Evolutionary conservation across 2,113 vertebrate species (phyloP), one percentile per base, ranked within the genome.

Genomic region (Spheniscus mendiculus): DNA sequence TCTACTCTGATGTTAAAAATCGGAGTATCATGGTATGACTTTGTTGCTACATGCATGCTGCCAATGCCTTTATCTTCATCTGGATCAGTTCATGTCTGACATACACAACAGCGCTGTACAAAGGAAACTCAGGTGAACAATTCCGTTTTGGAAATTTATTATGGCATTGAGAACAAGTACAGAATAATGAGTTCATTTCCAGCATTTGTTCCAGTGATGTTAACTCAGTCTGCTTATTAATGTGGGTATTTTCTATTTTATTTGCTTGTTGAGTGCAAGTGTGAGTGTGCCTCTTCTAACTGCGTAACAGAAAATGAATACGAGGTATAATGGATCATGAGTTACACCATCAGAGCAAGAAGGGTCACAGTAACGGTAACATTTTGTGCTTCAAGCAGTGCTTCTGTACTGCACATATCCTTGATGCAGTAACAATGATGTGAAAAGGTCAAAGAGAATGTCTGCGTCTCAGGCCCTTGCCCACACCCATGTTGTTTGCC

Each of bases 241-340:
- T 10, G 61, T 42, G 36, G 23, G 10, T 53, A 17, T 83, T 89
- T 85, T 19, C 61, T 89, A 0, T 38, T 74, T 76, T 52, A 50
- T 66, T 66, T 38, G 9, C 20, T 65, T 6, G 1, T 45, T 44
- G 59, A 45, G 23, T 19, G 20, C 66, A 9, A 55, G 12, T 6
- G 7, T 12, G 29, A 56, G n/a, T 3, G 9, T 70, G 56, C 40
- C 47, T 1, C 70, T 79, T 85, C 36, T 52, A 22, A 42, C 15
- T 20, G 1, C 0, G 0, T 20, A n/a, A 12, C 22, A 62, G 32
- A 69, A 78, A 65, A 42, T 19, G 61, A 52, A 3, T 30, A 11
- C 3, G 12, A 53, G 62, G 12, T 52, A 20, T 63, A 52, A 30
- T 22, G 50, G 61, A 6, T n/a, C 27, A 3, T 2, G 27, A 30